Evolutionary conservation across 2,797 vertebrate genomes (phyloP).

Genomic region (Petrocephalus schoutedeni): DNA sequence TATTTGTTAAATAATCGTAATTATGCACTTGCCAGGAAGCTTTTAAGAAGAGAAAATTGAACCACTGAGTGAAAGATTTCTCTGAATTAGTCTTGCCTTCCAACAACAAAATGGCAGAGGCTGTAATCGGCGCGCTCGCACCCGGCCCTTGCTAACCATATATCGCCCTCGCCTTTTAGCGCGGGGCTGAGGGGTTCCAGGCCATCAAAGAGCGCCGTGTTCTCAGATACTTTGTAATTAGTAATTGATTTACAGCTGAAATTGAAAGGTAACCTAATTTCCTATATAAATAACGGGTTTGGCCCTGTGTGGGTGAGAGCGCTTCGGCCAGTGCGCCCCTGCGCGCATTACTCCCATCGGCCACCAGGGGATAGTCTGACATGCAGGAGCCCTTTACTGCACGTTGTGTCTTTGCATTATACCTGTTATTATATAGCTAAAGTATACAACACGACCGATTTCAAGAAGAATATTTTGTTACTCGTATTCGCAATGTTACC

Average conservation of each 20-base stretch:
- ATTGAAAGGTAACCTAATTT: not conserved
- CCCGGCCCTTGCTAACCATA: not conserved
- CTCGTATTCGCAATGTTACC: not conserved
- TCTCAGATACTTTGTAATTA: not conserved
- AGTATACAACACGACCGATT: not conserved
- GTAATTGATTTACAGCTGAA: not conserved
- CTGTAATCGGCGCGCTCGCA: not conserved
- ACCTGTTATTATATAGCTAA: not conserved
- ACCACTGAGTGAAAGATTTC: not conserved
- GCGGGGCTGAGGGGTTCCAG: not conserved
- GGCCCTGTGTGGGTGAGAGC: not conserved
- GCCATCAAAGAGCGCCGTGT: not conserved
- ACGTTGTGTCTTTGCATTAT: not conserved
- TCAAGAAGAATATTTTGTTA: not conserved
- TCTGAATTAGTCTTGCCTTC: not conserved
- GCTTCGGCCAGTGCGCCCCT: not conserved
- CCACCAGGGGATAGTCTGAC: constrained; percentile 58
- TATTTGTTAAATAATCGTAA: not conserved
- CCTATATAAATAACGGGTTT: not conserved
- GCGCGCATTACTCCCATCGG: constrained; percentile 39
- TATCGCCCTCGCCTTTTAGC: no score
- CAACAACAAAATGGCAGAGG: not conserved
- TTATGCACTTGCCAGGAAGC: not conserved
- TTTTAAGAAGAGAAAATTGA: not conserved
- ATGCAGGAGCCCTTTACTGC: constrained; percentile 5